Conservation (phyloP, 2,888 invertebrate genomes). For the Anthrax anthrax region DNA sequence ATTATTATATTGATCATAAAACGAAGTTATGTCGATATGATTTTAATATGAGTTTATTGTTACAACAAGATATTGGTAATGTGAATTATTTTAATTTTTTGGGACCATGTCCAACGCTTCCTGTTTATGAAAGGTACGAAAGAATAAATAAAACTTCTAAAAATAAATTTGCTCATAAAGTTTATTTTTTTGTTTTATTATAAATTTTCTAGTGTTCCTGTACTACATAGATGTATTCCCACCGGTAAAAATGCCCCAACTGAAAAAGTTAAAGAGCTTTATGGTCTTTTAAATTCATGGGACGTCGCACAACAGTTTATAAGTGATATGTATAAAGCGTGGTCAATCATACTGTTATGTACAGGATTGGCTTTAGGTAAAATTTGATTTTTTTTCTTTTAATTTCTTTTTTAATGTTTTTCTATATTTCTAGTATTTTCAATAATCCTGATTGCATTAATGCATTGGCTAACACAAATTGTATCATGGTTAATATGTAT, state of each 20-base stretch:
- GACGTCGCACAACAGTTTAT: constrained; percentile 78
- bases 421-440: constrained; percentile 81
- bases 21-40: constrained; percentile 66
- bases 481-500: constrained; percentile 83
- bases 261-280: constrained; percentile 53
- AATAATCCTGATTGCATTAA: constrained; percentile 63
- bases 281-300: constrained; percentile 73
- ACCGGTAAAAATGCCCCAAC: constrained; percentile 49
- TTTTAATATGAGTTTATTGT: constrained; percentile 42
- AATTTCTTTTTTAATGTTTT: constrained; percentile 30
- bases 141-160: background rate
- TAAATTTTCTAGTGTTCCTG: constrained; percentile 41
- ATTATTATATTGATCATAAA: constrained; percentile 57
- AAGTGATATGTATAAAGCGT: constrained; percentile 74
- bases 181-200: no score
- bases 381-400: constrained; percentile 20
- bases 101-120: constrained; percentile 67
- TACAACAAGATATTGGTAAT: constrained; percentile 30
- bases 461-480: constrained; percentile 68
- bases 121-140: constrained; percentile 59
- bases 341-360: constrained; percentile 71
- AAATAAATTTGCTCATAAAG: no score
- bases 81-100: constrained; percentile 34
- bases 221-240: constrained; percentile 82
- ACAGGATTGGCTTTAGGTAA: constrained; percentile 70